Evolutionary conservation across 1,140 invertebrate species (phyloP).

Genomic region (Bursaphelenchus mucronatus): DNA sequence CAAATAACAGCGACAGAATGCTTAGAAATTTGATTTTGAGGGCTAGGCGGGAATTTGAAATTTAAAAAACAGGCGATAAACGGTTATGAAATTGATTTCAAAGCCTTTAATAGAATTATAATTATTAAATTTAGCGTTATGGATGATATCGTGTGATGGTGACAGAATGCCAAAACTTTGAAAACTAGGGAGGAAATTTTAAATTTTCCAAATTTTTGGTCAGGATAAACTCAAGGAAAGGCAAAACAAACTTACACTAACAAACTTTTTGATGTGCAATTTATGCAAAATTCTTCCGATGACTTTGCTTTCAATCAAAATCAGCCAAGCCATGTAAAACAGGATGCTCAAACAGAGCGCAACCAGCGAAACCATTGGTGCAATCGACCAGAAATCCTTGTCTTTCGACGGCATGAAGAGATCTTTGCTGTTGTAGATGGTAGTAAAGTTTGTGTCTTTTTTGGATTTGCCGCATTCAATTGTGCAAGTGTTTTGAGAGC

Average conservation of each 20-base stretch:
- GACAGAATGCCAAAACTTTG: too few relatives aligned
- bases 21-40: too few relatives aligned
- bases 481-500: not conserved
- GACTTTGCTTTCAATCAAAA: constrained; percentile 12
- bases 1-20: too few relatives aligned
- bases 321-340: not conserved
- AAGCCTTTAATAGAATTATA: too few relatives aligned
- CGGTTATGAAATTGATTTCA: too few relatives aligned
- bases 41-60: too few relatives aligned
- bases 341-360: not conserved
- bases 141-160: too few relatives aligned
- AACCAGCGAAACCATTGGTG: constrained; percentile 2
- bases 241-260: not conserved
- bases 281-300: not conserved
- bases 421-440: not conserved
- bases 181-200: not conserved
- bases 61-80: too few relatives aligned
- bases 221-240: constrained; percentile 1
- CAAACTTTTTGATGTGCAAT: not conserved
- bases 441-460: not conserved
- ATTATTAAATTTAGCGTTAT: too few relatives aligned
- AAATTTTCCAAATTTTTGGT: not conserved
- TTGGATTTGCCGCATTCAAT: not conserved
- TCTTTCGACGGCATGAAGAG: not conserved
- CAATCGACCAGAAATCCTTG: not conserved